Percentiles rank a stretch among this genome's conserved stretches.
Evolutionary conservation across 1,140 invertebrate species (phyloP).

Genomic region (Chironomus tepperi): DNA sequence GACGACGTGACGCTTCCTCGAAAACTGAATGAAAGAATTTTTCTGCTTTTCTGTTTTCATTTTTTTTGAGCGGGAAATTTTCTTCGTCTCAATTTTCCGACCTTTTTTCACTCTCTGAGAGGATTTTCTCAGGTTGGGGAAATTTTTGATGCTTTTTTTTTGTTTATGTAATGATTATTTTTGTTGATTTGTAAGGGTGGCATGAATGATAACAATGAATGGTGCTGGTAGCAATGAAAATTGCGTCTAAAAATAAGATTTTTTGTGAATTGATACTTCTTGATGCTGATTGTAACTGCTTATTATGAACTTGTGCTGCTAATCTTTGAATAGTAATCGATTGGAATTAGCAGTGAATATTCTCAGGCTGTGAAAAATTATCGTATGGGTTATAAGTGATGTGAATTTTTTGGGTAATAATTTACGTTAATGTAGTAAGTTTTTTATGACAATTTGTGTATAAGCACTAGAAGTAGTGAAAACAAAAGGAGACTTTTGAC

Average conservation of each 20-base stretch:
- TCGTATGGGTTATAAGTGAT: too few species aligned
- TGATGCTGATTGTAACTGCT: neutral
- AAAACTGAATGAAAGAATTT: neutral
- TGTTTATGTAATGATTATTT: conserved; percentile 2
- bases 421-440: too few species aligned
- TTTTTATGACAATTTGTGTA: too few species aligned
- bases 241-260: neutral
- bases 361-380: too few species aligned
- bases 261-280: neutral
- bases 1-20: neutral
- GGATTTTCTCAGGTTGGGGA: neutral
- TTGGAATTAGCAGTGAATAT: too few species aligned
- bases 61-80: neutral
- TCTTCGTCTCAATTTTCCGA: neutral
- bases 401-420: too few species aligned
- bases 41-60: neutral
- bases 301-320: too few species aligned
- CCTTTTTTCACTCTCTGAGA: neutral
- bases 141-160: neutral
- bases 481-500: too few species aligned
- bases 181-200: neutral
- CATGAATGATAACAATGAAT: neutral
- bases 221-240: neutral
- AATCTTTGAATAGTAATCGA: too few species aligned
- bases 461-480: too few species aligned